A percentile compares a stretch with the other conserved stretches of the same genome.
phyloP scores from a whole-genome alignment of 2,797 vertebrate genomes.

The Tragelaphus eurycerus region DNA sequence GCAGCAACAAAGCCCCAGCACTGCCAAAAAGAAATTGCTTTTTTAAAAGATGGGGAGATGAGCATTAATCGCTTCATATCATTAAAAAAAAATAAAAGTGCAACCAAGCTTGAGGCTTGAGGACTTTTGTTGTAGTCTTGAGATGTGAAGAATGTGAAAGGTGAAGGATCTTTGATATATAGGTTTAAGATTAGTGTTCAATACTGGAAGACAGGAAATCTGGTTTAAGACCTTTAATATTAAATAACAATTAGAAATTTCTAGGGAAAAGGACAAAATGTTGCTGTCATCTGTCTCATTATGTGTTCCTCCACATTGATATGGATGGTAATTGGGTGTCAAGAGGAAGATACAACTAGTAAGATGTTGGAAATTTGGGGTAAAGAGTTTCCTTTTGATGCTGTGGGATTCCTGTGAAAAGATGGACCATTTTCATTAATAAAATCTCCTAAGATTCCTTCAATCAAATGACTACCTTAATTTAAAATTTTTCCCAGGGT shows the following conservation, averaged over 20 bases:
- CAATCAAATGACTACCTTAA: neutral
- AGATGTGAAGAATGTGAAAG: neutral
- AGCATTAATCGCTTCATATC: neutral
- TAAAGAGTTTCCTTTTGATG: neutral
- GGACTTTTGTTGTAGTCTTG: neutral
- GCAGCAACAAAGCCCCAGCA: neutral
- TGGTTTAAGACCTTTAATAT: neutral
- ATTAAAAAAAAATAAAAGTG: neutral
- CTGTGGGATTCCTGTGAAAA: neutral
- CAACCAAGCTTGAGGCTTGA: neutral
- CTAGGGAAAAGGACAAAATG: neutral
- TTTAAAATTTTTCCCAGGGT: neutral
- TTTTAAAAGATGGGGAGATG: neutral
- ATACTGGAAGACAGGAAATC: neutral
- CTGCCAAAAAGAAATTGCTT: neutral
- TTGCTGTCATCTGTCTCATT: neutral
- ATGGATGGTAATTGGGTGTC: neutral
- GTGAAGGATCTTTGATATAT: neutral
- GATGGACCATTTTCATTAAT: neutral
- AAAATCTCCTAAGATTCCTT: neutral
- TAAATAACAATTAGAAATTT: neutral
- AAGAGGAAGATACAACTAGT: neutral
- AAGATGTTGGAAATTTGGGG: neutral
- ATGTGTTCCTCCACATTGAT: neutral
- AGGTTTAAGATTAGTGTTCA: neutral